Conservation (phyloP, 2,888 invertebrate genomes). For the Dolomedes plantarius region DNA sequence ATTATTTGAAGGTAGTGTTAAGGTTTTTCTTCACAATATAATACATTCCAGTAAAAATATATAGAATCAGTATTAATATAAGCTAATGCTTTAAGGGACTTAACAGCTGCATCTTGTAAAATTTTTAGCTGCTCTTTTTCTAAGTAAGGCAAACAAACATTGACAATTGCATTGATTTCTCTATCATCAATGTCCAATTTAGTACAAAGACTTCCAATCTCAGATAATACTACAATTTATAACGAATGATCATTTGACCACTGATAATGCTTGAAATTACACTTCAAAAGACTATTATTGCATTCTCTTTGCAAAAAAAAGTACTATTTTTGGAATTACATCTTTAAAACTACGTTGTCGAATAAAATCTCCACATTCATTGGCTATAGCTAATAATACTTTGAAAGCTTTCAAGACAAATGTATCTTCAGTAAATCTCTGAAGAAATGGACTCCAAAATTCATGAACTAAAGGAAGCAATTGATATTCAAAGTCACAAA, state of each 20-base stretch:
- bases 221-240: constrained; percentile 30
- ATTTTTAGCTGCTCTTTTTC: constrained; percentile 37
- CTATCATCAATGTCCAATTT: constrained; percentile 36
- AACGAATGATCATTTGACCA: constrained; percentile 39
- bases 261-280: constrained; percentile 41
- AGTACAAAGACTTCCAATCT: constrained; percentile 40
- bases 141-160: constrained; percentile 51
- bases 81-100: constrained; percentile 35
- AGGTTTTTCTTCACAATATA: background rate
- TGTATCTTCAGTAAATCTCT: constrained; percentile 53
- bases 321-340: constrained; percentile 53
- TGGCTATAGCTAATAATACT: constrained; percentile 49
- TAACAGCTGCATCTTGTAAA: constrained; percentile 43
- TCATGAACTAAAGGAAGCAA: constrained; percentile 62
- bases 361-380: constrained; percentile 64
- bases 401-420: constrained; percentile 56
- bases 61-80: constrained; percentile 48
- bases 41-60: constrained; percentile 45
- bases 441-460: constrained; percentile 57
- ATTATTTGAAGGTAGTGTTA: constrained; percentile 32
- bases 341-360: constrained; percentile 42
- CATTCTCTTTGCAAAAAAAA: constrained; percentile 30
- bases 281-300: constrained; percentile 26
- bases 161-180: constrained; percentile 33
- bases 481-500: constrained; percentile 44